Conservation (phyloP, 1,140 invertebrate genomes). For the Psix sp. region DNA sequence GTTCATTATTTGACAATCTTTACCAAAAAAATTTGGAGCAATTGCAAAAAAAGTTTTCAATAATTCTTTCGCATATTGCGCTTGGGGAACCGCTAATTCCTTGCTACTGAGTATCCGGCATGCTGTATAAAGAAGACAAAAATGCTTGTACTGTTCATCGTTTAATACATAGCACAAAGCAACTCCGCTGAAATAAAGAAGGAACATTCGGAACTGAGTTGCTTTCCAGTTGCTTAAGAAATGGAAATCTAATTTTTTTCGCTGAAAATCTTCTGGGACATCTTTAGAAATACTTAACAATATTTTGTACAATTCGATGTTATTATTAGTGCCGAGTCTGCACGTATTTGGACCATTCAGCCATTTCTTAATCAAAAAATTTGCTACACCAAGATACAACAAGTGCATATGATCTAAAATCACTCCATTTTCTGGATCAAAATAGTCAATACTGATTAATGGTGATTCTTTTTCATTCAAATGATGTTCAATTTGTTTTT, state of each 20-base stretch:
- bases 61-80: constrained; percentile 14
- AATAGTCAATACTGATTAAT: background rate
- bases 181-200: constrained; percentile 21
- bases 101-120: constrained; percentile 16
- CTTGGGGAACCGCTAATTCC: constrained; percentile 2
- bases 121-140: constrained; percentile 17
- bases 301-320: background rate
- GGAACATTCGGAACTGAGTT: constrained; percentile 22
- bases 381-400: constrained; percentile 3
- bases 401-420: no score
- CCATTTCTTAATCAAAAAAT: background rate
- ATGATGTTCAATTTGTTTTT: constrained; percentile 18
- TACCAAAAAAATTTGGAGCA: constrained; percentile 12
- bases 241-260: constrained; percentile 7
- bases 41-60: constrained; percentile 15
- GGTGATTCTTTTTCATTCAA: background rate
- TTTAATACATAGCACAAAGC: constrained; percentile 22
- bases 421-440: background rate
- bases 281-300: background rate
- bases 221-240: constrained; percentile 12
- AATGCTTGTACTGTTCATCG: constrained; percentile 20
- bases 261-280: constrained; percentile 4
- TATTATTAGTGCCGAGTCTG: background rate
- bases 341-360: background rate
- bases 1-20: constrained; percentile 21